These are phyloP conservation scores for Garrulus glandarius DNA, from an alignment of 2,797 vertebrate species.

Conservation along the genomic window DNA sequence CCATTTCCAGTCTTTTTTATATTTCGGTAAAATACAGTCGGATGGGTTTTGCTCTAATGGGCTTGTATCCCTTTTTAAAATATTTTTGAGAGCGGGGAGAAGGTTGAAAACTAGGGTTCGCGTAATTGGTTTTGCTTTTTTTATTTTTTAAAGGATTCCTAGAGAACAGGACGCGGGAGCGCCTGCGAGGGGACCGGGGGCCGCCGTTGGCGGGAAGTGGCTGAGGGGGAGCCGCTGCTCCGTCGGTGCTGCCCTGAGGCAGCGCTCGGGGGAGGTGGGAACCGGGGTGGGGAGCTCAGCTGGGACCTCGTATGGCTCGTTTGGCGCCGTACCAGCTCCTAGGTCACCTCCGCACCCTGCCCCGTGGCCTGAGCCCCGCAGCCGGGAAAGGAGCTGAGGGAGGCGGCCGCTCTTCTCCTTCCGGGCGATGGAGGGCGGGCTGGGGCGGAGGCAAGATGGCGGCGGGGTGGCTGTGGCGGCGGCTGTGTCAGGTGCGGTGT, in stretches of 20 bases:
- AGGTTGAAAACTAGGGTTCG: neutral
- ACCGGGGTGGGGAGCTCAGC: rapidly evolving
- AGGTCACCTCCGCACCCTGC: rapidly evolving
- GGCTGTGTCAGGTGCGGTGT: neutral
- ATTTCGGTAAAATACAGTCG: conserved; percentile 55
- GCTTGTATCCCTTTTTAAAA: neutral
- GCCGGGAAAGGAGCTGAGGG: rapidly evolving
- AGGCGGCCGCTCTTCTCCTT: neutral
- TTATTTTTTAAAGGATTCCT: neutral
- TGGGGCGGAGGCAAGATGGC: conserved; percentile 29
- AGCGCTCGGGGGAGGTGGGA: neutral
- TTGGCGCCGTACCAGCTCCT: rapidly evolving
- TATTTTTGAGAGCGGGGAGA: conserved; percentile 24
- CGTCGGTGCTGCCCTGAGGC: neutral
- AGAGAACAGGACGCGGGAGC: neutral
- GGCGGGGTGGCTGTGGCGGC: neutral
- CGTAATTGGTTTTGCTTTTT: neutral
- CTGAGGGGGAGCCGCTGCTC: neutral
- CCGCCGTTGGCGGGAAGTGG: neutral
- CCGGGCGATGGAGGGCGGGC: neutral
- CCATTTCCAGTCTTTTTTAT: conserved; percentile 61
- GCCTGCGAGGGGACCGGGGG: neutral
- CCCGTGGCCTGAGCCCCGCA: rapidly evolving
- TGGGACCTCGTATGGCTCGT: rapidly evolving
- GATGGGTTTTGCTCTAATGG: conserved; percentile 57